phyloP scores from a whole-genome alignment of 2,113 vertebrate species.

The Stegastes partitus region DNA sequence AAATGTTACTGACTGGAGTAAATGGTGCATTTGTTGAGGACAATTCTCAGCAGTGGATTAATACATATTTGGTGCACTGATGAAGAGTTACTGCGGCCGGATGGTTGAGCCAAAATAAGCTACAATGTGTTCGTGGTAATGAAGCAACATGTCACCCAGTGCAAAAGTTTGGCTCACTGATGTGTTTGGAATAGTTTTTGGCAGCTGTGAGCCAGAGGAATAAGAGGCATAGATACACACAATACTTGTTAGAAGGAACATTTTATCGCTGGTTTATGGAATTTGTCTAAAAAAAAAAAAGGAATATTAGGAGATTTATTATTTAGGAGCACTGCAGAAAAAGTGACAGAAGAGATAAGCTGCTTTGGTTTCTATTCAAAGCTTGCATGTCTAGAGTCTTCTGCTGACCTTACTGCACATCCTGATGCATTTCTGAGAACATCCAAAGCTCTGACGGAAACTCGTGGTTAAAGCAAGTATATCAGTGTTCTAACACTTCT shows the following conservation, averaged over 20 bases:
- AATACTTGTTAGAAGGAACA: not conserved
- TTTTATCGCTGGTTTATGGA: not conserved
- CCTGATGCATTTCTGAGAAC: constrained; percentile 3
- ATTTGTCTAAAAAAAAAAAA: not conserved
- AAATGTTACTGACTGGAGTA: no score
- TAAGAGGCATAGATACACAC: not conserved
- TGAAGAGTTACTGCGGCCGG: no score
- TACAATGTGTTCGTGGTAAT: no score
- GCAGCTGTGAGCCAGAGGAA: not conserved
- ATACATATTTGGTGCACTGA: no score
- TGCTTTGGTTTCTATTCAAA: constrained; percentile 1
- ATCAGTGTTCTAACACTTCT: constrained; percentile 13
- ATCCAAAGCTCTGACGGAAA: not conserved
- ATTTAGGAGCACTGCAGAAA: not conserved
- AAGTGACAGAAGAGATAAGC: not conserved
- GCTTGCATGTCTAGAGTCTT: no score
- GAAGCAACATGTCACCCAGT: no score
- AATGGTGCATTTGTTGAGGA: no score
- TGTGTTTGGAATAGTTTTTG: no score
- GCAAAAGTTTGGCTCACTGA: no score
- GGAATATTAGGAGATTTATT: not conserved
- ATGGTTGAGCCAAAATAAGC: no score
- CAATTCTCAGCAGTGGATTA: no score
- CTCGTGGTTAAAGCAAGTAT: constrained; percentile 5
- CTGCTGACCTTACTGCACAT: not conserved